Base-by-base conservation (phyloP, 2,888 invertebrate genomes). In the Xestia rhomboidea region DNA sequence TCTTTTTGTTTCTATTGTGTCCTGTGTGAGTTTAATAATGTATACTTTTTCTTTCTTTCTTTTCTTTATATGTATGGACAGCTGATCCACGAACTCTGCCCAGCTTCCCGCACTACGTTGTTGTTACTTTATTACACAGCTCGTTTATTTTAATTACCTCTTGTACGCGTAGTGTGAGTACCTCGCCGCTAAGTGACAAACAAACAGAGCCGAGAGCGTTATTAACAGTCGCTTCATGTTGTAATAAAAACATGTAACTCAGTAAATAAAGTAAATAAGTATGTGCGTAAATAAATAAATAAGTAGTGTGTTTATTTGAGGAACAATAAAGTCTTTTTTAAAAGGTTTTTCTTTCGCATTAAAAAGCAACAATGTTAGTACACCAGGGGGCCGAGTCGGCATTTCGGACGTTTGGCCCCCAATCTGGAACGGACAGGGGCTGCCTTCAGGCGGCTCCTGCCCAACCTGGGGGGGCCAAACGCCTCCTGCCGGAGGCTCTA, bases 81-180 rank as follows among this genome's bases (percentile, higher is more conserved):
- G 15, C 6, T 27, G 15, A 57, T 57, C 27, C 27, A 57, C 27
- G 15, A 51, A 51, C 24, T 24, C 51, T 51, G 54, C 24, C 51
- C 11, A 51, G 13, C 54, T 5, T 54, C 5, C 54, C 51, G 24
- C 51, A 13, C n/a, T n/a, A 57, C 54, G 54, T 73, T 68, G 72
- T 75, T 75, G 51, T 51, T 75, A 72, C 63, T 63, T 41, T 51
- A 75, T 51, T 44, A 51, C 57, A 24, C 21, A 30, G 75, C 46
- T 57, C 46, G 54, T 69, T 76, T 77, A 62, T 77, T 76, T 68
- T 76, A 64, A 68, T 64, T 54, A 24, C 18, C 34, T n/a, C n/a
- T 4, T 3, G 49, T 30, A 62, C 34, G 21, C n/a, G 44, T 44
- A 46, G 71, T 41, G 34, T n/a, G 57, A 57, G 57, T 46, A 15